phyloP scores from a whole-genome alignment of 2,113 vertebrate genomes.

The Podarcis cretensis region DNA sequence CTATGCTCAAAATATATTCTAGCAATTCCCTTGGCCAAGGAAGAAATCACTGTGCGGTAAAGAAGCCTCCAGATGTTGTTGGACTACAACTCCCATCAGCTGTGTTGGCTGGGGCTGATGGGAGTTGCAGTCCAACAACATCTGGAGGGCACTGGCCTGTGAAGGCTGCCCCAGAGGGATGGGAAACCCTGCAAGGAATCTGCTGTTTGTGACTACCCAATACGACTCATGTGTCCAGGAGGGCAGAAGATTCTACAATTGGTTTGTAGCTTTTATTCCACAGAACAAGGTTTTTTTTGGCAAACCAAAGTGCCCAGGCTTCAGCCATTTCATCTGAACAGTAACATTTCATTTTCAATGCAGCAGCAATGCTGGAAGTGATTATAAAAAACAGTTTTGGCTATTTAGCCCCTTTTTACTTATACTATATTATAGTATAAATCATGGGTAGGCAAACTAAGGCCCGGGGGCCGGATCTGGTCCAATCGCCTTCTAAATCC shows the following conservation, averaged over 20 bases:
- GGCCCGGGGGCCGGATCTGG: no score
- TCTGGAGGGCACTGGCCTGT: no score
- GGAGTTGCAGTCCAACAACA: no score
- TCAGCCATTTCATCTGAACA: neutral
- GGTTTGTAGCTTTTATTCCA: neutral
- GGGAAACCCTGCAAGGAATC: neutral
- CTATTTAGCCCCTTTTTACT: neutral
- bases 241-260: neutral
- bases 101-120: no score
- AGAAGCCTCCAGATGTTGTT: no score
- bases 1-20: neutral
- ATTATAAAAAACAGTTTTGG: neutral
- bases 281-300: neutral
- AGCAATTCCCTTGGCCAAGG: neutral
- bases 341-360: neutral
- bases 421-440: neutral
- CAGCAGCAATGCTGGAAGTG: neutral
- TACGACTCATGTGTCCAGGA: neutral
- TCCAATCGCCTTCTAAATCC: no score
- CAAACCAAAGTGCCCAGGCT: neutral
- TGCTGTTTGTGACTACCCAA: neutral
- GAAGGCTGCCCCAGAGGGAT: neutral
- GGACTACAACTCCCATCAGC: no score
- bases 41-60: neutral
- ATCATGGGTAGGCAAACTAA: no score